Percentiles rank a stretch among this genome's conserved stretches.
phyloP scores from a whole-genome alignment of 2,888 invertebrate genomes.

The Cloeon dipterum region DNA sequence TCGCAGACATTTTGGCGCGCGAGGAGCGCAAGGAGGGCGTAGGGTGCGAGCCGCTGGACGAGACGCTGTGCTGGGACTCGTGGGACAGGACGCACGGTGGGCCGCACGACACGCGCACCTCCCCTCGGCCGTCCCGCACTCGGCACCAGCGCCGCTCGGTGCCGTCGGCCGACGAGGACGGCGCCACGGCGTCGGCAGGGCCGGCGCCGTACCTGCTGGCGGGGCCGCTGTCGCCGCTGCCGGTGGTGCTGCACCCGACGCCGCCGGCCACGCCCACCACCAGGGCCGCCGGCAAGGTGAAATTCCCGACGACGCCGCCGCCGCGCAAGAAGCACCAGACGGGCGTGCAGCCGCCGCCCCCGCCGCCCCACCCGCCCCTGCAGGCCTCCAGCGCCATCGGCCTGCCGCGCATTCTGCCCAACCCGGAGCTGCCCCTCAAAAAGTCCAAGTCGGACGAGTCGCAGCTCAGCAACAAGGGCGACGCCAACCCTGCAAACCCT shows the following conservation, averaged over 20 bases:
- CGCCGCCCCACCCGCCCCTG: conserved; percentile 51
- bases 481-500: conserved; percentile 18
- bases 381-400: conserved; percentile 22
- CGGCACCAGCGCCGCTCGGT: conserved; percentile 28
- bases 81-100: conserved; percentile 47
- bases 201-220: conserved; percentile 14
- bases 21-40: conserved; percentile 25
- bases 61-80: conserved; percentile 80
- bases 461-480: conserved; percentile 44
- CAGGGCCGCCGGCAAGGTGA: conserved; percentile 26
- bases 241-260: conserved; percentile 19
- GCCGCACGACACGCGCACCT: conserved; percentile 19
- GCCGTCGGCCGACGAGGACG: conserved; percentile 27
- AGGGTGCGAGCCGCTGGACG: conserved; percentile 25
- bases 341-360: conserved; percentile 31
- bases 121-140: conserved; percentile 24
- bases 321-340: conserved; percentile 50
- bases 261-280: conserved; percentile 28
- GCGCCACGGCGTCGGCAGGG: conserved; percentile 14
- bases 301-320: conserved; percentile 63
- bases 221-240: conserved; percentile 9
- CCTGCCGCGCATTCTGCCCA: background rate
- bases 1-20: conserved; percentile 31
- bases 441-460: conserved; percentile 87
- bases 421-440: conserved; percentile 38